Evolutionary conservation across 2,113 vertebrate genomes (phyloP).

Genomic region (Alces alces): DNA sequence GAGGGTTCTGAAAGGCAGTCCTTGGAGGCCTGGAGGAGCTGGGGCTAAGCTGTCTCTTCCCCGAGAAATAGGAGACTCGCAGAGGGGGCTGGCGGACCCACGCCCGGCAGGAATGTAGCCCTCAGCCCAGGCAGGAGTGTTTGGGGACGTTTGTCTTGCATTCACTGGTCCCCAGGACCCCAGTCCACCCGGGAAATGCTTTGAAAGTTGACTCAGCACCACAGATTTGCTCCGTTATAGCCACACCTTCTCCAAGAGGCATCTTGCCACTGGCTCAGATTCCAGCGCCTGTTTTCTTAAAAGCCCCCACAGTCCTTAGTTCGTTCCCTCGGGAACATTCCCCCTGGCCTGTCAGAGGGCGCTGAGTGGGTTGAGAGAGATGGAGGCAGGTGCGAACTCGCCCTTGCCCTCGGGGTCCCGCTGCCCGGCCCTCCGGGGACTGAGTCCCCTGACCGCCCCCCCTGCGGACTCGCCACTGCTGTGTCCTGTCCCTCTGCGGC

Average conservation of each 20-base stretch:
- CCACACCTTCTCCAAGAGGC: accelerated
- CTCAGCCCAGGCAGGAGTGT: accelerated
- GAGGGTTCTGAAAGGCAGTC: accelerated
- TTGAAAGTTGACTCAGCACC: accelerated
- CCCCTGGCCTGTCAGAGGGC: accelerated
- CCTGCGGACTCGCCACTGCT: accelerated
- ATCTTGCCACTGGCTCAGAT: accelerated
- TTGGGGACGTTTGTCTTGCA: accelerated
- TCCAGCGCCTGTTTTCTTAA: accelerated
- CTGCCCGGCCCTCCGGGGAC: accelerated
- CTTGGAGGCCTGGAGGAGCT: neutral
- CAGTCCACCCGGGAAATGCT: accelerated
- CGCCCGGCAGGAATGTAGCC: accelerated
- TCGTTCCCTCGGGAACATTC: accelerated
- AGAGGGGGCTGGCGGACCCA: accelerated
- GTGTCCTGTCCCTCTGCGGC: accelerated
- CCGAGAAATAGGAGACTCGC: neutral
- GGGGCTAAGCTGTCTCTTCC: neutral
- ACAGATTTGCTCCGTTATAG: accelerated
- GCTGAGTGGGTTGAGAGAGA: accelerated
- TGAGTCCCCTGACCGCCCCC: accelerated
- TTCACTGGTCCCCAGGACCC: neutral
- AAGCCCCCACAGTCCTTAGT: accelerated
- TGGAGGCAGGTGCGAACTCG: accelerated
- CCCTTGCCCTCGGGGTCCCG: accelerated